Evolutionary conservation across 2,113 vertebrate species (phyloP), one percentile per base, ranked within the genome.

Genomic region (Gadus chalcogrammus): DNA sequence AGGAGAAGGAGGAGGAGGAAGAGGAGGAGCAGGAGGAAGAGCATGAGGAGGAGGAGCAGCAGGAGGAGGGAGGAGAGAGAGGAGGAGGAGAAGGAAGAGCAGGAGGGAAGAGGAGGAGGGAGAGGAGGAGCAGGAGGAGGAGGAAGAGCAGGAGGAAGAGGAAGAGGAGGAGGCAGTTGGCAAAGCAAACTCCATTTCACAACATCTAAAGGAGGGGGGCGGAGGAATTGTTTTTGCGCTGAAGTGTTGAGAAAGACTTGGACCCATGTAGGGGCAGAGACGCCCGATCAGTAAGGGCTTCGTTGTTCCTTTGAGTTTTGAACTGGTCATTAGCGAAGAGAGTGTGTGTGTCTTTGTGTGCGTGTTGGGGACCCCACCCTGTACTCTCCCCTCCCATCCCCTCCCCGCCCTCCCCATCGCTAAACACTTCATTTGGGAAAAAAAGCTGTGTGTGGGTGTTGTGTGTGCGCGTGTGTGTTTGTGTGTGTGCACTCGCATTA

Each of bases 251-350:
- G 16, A 70, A 60, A 56, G 68, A 53, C 9, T 17, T 58, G n/a
- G 15, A 58, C n/a, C 16, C n/a, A 17, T n/a, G 55, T 48, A 48
- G 9, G 42, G 42, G 42, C 11, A 13, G 11, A 48, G 42, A 12
- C 12, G 16, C 20, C 28, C 35, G 15, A 38, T 22, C 48, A 9
- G 22, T 42, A 31, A n/a, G 69, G 20, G 22, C 20, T 53, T 27
- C 68, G 71, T 15, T 28, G 18, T 67, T 35, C 48, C 56, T 64
- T 75, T 67, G 75, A 4, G 1, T 8, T 73, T 70, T 76, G 61
- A 78, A 68, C 55, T 70, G 81, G 18, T 67, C 59, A 73, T 85
- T 82, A 73, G 56, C 67, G 42, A 68, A 56, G 31, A 58, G 62
- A 53, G 24, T 13, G 67, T 67, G 67, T 48, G 42, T 48, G 42